A percentile compares a stretch with the other conserved stretches of the same genome.
phyloP scores from a whole-genome alignment of 2,113 vertebrate species.

The Campylomormyrus numenius region DNA sequence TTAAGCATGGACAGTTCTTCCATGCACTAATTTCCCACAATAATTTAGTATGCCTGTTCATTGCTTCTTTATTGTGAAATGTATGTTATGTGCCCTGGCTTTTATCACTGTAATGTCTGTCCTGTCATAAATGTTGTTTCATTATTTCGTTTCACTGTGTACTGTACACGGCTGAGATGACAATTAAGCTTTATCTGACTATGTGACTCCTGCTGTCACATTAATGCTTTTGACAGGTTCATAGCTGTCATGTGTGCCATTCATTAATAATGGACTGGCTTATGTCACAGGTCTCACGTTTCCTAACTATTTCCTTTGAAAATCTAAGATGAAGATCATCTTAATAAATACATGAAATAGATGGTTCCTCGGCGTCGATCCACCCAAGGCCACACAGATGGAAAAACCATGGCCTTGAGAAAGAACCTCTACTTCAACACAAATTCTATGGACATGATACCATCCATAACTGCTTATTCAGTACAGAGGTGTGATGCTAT shows the following conservation, averaged over 20 bases:
- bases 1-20: background rate
- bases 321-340: background rate
- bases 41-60: background rate
- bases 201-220: background rate
- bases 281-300: background rate
- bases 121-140: background rate
- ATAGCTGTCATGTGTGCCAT: background rate
- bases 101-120: background rate
- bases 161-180: background rate
- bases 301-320: background rate
- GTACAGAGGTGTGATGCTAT: background rate
- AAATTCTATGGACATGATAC: background rate
- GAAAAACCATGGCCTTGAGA: background rate
- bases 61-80: background rate
- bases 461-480: background rate
- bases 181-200: background rate
- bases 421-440: background rate
- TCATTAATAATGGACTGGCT: background rate
- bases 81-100: background rate
- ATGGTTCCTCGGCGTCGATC: background rate
- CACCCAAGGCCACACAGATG: background rate
- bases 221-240: background rate
- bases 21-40: background rate
- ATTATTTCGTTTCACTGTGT: background rate
- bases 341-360: background rate